phyloP scores from a whole-genome alignment of 2,113 vertebrate species.

The Trinectes maculatus region DNA sequence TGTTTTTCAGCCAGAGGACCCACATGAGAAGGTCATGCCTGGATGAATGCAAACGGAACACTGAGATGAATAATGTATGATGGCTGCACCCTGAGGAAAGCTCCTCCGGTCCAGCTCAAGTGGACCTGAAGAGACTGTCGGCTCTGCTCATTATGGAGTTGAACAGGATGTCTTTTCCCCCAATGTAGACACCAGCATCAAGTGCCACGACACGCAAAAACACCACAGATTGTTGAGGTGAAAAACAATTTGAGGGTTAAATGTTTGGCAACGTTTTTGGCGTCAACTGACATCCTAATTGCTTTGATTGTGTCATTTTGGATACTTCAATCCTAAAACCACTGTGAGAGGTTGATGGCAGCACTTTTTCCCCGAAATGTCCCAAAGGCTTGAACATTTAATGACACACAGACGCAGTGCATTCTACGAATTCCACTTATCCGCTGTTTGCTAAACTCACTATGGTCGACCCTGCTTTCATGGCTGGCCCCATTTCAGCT shows the following conservation, averaged over 20 bases:
- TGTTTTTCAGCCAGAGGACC: constrained; percentile 36
- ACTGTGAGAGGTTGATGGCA: constrained; percentile 3
- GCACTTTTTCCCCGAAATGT: constrained; percentile 25
- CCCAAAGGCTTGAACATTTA: background rate
- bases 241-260: constrained; percentile 26
- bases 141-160: constrained; percentile 52
- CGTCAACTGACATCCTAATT: constrained; percentile 51
- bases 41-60: constrained; percentile 55
- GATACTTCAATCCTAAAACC: constrained; percentile 8
- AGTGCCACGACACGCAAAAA: constrained; percentile 28
- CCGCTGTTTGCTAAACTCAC: constrained; percentile 54
- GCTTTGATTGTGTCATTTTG: constrained; percentile 39
- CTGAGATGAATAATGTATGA: constrained; percentile 68
- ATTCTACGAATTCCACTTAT: constrained; percentile 38
- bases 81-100: constrained; percentile 32
- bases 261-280: constrained; percentile 19
- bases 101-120: constrained; percentile 58
- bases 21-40: constrained; percentile 36
- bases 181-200: constrained; percentile 13
- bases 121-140: constrained; percentile 58
- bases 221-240: constrained; percentile 12
- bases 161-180: constrained; percentile 27
- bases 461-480: constrained; percentile 25
- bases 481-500: constrained; percentile 31
- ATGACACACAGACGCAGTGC: background rate